Conservation (phyloP, 2,888 invertebrate genomes). For the Argyresthia albistria region DNA sequence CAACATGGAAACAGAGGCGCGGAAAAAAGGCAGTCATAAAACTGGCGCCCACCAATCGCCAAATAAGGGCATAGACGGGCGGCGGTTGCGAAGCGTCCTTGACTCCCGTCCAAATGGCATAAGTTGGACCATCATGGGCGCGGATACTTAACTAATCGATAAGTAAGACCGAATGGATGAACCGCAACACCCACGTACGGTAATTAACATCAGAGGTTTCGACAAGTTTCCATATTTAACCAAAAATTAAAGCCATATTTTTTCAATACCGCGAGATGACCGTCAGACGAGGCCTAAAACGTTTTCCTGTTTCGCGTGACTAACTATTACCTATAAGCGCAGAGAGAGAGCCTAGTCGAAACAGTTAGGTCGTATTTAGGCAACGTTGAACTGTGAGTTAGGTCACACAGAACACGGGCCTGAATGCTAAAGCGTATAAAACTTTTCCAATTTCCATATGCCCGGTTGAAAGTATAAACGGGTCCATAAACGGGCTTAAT, state of each 20-base stretch:
- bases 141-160: slow-evolving; percentile 67
- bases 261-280: too few relatives aligned
- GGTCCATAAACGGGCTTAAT: slow-evolving; percentile 42
- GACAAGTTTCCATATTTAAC: slow-evolving; percentile 43
- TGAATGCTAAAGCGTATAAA: slow-evolving; percentile 20
- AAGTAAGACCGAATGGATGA: slow-evolving; percentile 58
- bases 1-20: slow-evolving; percentile 55
- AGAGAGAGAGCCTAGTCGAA: too few relatives aligned
- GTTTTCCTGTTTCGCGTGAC: background rate
- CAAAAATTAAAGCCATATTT: slow-evolving; percentile 17
- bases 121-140: slow-evolving; percentile 70
- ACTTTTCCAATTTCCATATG: slow-evolving; percentile 44
- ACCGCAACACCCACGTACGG: slow-evolving; percentile 43
- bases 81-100: slow-evolving; percentile 60
- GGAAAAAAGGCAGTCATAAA: slow-evolving; percentile 68
- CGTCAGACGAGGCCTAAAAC: background rate
- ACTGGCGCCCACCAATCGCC: slow-evolving; percentile 70
- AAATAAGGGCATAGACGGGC: slow-evolving; percentile 47
- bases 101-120: slow-evolving; percentile 71
- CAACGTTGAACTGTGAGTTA: background rate
- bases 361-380: background rate
- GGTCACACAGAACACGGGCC: background rate
- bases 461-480: slow-evolving; percentile 30
- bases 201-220: slow-evolving; percentile 47
- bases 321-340: background rate